Percentiles rank a stretch among this genome's conserved stretches.
These are phyloP conservation scores for Sorex maritimensis DNA, from an alignment of 2,797 vertebrate species.

Conservation along the genomic window DNA sequence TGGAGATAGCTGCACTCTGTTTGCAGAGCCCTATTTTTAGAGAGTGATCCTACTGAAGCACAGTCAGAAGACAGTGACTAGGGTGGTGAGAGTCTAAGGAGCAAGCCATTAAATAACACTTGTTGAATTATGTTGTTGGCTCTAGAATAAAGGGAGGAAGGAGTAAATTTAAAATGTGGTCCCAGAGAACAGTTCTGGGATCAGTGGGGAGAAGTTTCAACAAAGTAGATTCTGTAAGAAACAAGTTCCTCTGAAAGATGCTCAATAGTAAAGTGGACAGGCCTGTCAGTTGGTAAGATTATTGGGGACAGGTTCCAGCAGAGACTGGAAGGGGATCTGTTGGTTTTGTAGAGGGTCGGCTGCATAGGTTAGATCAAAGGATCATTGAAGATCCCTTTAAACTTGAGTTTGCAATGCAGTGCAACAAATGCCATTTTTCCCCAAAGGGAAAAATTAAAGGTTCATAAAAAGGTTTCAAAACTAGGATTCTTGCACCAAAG, in stretches of 20 bases:
- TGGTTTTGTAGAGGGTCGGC: neutral
- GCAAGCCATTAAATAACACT: neutral
- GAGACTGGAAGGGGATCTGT: neutral
- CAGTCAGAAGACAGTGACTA: neutral
- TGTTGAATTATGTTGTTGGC: neutral
- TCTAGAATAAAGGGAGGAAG: neutral
- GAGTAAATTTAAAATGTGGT: neutral
- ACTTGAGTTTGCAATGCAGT: conserved; percentile 1
- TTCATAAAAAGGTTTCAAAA: neutral
- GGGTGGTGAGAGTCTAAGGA: neutral
- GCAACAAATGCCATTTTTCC: neutral
- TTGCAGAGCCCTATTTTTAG: neutral
- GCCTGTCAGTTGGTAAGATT: neutral
- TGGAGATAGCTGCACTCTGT: neutral
- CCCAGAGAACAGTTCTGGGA: neutral
- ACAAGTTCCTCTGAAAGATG: neutral
- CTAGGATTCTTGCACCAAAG: neutral
- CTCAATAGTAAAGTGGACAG: neutral
- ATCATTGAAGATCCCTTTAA: neutral
- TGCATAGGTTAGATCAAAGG: neutral
- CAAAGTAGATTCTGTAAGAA: neutral
- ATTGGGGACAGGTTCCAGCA: neutral
- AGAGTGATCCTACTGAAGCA: neutral
- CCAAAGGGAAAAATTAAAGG: neutral
- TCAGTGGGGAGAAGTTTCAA: neutral